A percentile compares a stretch with the other conserved stretches of the same genome.
Conservation (phyloP, 2,888 invertebrate species). For the Rhingia campestris region DNA sequence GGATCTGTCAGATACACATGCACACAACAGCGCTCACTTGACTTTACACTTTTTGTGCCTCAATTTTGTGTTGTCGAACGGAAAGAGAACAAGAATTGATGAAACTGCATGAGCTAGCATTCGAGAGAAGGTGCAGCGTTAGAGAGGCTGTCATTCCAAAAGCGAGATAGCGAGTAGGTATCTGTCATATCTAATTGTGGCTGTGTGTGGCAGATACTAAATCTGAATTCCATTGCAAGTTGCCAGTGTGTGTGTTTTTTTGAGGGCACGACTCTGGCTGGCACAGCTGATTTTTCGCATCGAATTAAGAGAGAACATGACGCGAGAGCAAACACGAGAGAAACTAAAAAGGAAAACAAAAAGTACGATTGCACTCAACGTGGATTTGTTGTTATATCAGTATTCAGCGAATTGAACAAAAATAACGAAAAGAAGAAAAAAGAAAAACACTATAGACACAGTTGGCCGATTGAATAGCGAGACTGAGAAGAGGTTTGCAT, state of each 20-base stretch:
- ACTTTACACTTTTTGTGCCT: conserved; percentile 51
- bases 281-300: conserved; percentile 72
- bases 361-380: conserved; percentile 60
- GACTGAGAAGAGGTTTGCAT: conserved; percentile 20
- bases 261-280: conserved; percentile 70
- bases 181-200: conserved; percentile 53
- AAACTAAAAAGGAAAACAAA: conserved; percentile 50
- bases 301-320: conserved; percentile 13
- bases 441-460: conserved; percentile 15
- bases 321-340: conserved; percentile 5
- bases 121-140: not conserved
- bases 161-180: conserved; percentile 25
- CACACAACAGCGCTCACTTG: conserved; percentile 52
- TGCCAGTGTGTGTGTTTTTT: conserved; percentile 47
- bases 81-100: conserved; percentile 38
- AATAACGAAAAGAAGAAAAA: not conserved
- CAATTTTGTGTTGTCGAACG: conserved; percentile 28
- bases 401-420: not conserved
- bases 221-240: conserved; percentile 62
- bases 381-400: conserved; percentile 47
- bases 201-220: conserved; percentile 31
- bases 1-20: conserved; percentile 70
- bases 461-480: conserved; percentile 1
- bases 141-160: conserved; percentile 6
- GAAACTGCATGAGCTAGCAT: conserved; percentile 11